These are phyloP conservation scores for Phodopus roborovskii DNA, from an alignment of 2,113 vertebrate genomes.

Conservation along the genomic window DNA sequence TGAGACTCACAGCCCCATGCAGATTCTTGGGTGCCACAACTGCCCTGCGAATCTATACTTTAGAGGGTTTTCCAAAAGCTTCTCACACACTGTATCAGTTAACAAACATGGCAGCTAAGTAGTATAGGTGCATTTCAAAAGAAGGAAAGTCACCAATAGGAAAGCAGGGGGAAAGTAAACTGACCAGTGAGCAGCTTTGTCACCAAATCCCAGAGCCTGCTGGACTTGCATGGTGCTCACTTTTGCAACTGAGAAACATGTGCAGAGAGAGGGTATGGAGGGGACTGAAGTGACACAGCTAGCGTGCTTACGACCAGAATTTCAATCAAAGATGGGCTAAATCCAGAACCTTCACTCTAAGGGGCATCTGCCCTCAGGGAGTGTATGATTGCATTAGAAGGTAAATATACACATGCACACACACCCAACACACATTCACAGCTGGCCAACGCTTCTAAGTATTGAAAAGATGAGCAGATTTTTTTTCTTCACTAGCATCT, in stretches of 20 bases:
- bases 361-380: neutral
- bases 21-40: neutral
- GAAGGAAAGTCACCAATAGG: neutral
- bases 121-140: neutral
- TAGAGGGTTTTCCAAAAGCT: neutral
- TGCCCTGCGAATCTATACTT: neutral
- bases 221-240: neutral
- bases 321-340: neutral
- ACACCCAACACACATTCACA: neutral
- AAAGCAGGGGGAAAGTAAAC: neutral
- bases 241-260: neutral
- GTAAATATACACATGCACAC: neutral
- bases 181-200: neutral
- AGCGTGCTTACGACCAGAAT: neutral
- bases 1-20: neutral
- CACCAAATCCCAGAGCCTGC: neutral
- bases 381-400: neutral
- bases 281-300: neutral
- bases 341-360: neutral
- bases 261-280: neutral
- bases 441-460: neutral
- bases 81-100: neutral
- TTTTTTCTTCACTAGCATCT: neutral
- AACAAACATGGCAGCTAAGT: neutral
- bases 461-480: too few species aligned